Evolutionary conservation across 2,797 vertebrate species (phyloP).

Genomic region (Pantherophis vulpinus): DNA sequence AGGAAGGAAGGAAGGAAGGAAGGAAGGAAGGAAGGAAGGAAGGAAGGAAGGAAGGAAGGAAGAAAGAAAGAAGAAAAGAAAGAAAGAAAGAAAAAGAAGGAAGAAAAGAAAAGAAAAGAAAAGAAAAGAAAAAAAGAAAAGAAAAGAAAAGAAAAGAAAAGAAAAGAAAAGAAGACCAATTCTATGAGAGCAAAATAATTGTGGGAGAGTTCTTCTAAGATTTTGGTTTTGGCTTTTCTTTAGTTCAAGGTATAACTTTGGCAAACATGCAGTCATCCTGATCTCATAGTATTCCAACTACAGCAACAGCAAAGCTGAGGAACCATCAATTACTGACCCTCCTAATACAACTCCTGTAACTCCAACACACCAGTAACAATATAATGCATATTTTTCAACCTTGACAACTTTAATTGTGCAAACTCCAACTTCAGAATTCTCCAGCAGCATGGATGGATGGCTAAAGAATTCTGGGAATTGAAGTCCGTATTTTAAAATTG

Average conservation of each 20-base stretch:
- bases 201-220: neutral
- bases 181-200: neutral
- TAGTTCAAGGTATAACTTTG: neutral
- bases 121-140: too few relatives aligned
- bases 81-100: neutral
- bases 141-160: too few relatives aligned
- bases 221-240: neutral
- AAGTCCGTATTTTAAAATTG: neutral
- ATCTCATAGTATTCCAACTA: neutral
- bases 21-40: too few relatives aligned
- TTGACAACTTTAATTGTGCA: neutral
- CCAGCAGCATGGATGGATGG: neutral
- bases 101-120: too few relatives aligned
- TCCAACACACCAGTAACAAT: neutral
- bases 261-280: neutral
- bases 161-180: neutral
- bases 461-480: neutral
- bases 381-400: neutral
- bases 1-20: too few relatives aligned
- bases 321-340: neutral
- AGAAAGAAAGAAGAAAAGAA: too few relatives aligned
- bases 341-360: neutral
- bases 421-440: neutral
- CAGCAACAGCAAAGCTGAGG: neutral
- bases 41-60: too few relatives aligned